Evolutionary conservation across 2,888 invertebrate genomes (phyloP), one percentile per base, ranked within the genome.

Genomic region (Cheilosia vernalis): DNA sequence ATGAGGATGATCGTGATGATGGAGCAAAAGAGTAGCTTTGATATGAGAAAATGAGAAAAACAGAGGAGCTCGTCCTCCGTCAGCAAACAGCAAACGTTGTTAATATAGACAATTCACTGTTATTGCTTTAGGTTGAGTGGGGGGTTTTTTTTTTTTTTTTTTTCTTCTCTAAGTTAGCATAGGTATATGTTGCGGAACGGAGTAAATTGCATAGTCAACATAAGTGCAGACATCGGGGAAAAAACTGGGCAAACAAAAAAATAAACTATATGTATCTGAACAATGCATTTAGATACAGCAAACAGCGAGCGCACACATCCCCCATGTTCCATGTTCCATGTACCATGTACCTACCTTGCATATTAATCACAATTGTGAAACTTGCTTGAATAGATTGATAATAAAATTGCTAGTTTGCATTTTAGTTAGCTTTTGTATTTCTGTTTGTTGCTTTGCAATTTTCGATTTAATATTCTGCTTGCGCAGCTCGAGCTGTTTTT

Each of bases 361-460:
- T 85, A 85, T 81, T 85, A 85, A 85, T 85, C 85, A 85, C 70
- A 81, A 85, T 77, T 81, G 85, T 72, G 81, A 81, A 85, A 85
- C 85, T 81, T 85, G 85, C 85, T 81, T 85, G 85, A 85, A 85
- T 85, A 81, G 85, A 85, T 85, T 85, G 81, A 85, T 85, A 85
- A 81, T 85, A 81, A 81, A 85, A 85, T 85, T 85, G 85, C 81
- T 81, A 85, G 85, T 85, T 85, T 81, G 85, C 85, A 81, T 85
- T 84, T 74, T 79, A 64, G 79, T 79, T 60, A 55, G 78, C 77
- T 72, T 69, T 73, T 67, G 82, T 83, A 56, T 69, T 73, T 67
- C 78, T 83, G 61, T 69, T 55, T 56, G 58, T 70, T 69, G 69
- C 69, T 63, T 81, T 81, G 76, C 76, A 76, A 74, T 84, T 84